Evolutionary conservation across 2,797 vertebrate species (phyloP).

Genomic region (Sphenopsis melanotis): DNA sequence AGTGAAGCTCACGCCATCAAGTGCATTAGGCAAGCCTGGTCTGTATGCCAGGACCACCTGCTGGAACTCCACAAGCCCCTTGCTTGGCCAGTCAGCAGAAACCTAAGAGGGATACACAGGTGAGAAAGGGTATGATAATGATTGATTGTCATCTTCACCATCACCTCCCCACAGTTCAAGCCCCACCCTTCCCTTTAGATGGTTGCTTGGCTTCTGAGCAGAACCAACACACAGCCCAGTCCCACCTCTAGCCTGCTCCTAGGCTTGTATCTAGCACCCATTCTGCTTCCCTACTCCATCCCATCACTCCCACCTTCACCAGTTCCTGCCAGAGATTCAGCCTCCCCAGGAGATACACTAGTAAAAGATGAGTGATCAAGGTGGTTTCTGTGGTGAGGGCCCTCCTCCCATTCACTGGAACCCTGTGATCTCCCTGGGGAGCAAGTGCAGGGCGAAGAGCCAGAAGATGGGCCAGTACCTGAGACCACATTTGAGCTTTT

Average conservation of each 20-base stretch:
- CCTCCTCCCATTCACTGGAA: not conserved
- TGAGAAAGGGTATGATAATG: not conserved
- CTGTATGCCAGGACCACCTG: constrained; percentile 83
- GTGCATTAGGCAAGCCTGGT: constrained; percentile 84
- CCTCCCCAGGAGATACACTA: not conserved
- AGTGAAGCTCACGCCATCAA: constrained; percentile 84
- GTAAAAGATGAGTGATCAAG: not conserved
- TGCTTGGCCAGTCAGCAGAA: constrained; percentile 79
- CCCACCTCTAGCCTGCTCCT: not conserved
- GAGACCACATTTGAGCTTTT: not conserved
- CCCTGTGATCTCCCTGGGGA: not conserved
- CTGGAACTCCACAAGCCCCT: constrained; percentile 84
- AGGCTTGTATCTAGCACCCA: not conserved
- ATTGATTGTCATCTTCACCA: not conserved
- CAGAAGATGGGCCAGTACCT: not conserved
- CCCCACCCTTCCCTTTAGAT: not conserved
- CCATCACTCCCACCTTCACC: not conserved
- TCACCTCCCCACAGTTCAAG: not conserved
- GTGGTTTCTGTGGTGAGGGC: not conserved
- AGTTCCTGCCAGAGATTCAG: not conserved
- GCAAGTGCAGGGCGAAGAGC: not conserved
- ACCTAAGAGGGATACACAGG: constrained; percentile 69
- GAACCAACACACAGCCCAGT: not conserved
- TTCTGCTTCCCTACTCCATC: not conserved
- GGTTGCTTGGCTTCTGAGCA: not conserved